Base-by-base conservation (phyloP, 2,113 vertebrate genomes). In the Psilopsiagon aurifrons region DNA sequence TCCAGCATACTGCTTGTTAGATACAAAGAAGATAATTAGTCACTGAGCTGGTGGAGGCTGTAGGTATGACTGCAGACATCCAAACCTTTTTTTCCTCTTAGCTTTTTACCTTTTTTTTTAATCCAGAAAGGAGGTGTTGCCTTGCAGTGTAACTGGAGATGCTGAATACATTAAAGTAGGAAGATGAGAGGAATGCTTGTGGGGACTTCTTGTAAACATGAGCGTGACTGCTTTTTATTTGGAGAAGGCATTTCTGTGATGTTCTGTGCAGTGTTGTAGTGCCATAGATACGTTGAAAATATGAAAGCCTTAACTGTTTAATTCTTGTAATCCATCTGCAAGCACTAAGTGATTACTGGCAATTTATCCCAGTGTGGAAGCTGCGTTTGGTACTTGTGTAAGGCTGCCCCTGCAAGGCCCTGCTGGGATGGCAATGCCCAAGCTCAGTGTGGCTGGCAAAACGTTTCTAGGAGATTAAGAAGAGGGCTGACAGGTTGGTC, bases 131-230 rank as follows among this genome's bases (percentile, higher is more conserved):
- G 74, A 84, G 57, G 33, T 69, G 41, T 71, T 93, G 86, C 80
- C 52, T 94, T 88, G 47, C 77, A 94, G 74, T 92, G 74, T 55
- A 75, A 64, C 62, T 95, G 95, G 66, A 93, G 88, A 83, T 79
- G 70, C 74, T 92, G 94, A 93, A 95, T 94, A 84, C 69, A 91
- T 97, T 93, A 92, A 86, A 93, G 91, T 33, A 81, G 52, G 66
- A 93, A 95, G 94, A 92, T 90, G 88, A 97, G 95, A 97, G 77
- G 81, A 93, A 96, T 96, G 95, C 86, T 96, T 89, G 86, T 94
- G 95, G 95, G 91, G 81, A 82, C 70, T 89, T 94, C 90, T 91
- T 97, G 95, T 95, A 96, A 97, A 95, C 93, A 97, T 92, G 67
- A 85, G 49, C 66, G 79, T 80, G 96, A 95, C 85, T 95, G 84